Evolutionary conservation across 2,797 vertebrate species (phyloP).

Genomic region (Sebastes diaconus): DNA sequence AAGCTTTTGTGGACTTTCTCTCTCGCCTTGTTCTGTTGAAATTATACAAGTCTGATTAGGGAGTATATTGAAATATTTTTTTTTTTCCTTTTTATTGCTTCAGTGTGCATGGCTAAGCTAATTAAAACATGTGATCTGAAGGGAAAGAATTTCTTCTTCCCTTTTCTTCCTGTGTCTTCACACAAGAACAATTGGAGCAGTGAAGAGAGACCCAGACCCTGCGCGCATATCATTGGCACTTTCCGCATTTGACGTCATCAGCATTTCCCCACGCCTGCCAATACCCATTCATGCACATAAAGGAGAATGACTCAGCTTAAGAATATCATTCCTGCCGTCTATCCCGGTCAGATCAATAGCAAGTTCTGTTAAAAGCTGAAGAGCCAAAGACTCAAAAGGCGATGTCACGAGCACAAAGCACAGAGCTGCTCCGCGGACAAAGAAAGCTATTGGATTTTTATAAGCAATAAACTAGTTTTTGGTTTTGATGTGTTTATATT

Average conservation of each 20-base stretch:
- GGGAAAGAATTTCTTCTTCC: not conserved
- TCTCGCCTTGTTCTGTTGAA: not conserved
- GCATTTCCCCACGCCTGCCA: conserved; percentile 39
- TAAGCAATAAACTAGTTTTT: conserved; percentile 21
- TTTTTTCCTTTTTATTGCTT: conserved; percentile 5
- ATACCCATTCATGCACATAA: conserved; percentile 52
- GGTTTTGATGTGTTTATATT: conserved; percentile 32
- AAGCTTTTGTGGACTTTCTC: conserved; percentile 31
- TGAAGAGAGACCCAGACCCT: conserved; percentile 23
- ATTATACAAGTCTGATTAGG: not conserved
- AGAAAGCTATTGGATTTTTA: conserved; percentile 33
- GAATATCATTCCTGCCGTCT: conserved; percentile 32
- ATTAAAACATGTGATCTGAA: conserved; percentile 35
- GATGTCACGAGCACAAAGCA: conserved; percentile 44
- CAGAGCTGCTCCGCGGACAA: conserved; percentile 13
- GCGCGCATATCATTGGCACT: conserved; percentile 37
- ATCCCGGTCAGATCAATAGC: conserved; percentile 57
- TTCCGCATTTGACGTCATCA: conserved; percentile 48
- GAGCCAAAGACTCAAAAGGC: conserved; percentile 33
- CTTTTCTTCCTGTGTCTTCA: conserved; percentile 1
- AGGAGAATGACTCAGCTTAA: conserved; percentile 56
- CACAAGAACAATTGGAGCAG: conserved; percentile 14
- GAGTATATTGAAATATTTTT: not conserved
- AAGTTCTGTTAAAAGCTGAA: conserved; percentile 32
- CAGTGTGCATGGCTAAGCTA: conserved; percentile 1